Evolutionary conservation across 2,113 vertebrate genomes (phyloP).

Genomic region (Sinocyclocheilus anophthalmus): DNA sequence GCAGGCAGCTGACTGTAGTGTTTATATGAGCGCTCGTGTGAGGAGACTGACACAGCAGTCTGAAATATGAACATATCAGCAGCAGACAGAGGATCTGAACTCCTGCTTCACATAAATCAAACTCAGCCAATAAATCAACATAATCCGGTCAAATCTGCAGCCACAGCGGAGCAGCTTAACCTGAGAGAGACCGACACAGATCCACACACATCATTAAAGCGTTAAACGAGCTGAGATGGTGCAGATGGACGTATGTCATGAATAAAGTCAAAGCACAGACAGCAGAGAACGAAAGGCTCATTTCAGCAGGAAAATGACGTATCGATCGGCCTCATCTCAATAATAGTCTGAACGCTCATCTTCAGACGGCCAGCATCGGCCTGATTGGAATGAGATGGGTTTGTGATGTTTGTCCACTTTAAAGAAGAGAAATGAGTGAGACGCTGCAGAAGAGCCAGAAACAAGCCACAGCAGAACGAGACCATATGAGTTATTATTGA

Average conservation of each 20-base stretch:
- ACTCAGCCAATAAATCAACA: neutral
- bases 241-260: neutral
- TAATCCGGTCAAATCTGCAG: neutral
- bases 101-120: neutral
- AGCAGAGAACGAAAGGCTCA: constrained; percentile 37
- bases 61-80: neutral
- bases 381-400: neutral
- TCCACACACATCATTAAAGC: neutral
- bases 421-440: neutral
- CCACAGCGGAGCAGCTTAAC: neutral
- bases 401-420: neutral
- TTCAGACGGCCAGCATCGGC: constrained; percentile 6
- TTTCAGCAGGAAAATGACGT: constrained; percentile 51
- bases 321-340: constrained; percentile 45
- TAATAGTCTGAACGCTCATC: neutral
- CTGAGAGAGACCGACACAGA: neutral
- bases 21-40: neutral
- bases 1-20: neutral
- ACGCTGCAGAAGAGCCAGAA: neutral
- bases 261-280: neutral
- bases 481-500: neutral
- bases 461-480: neutral
- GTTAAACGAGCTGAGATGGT: neutral
- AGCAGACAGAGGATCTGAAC: neutral
- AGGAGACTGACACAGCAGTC: too few species aligned